phyloP scores from a whole-genome alignment of 1,140 invertebrate genomes.

The Dendroctonus valens region DNA sequence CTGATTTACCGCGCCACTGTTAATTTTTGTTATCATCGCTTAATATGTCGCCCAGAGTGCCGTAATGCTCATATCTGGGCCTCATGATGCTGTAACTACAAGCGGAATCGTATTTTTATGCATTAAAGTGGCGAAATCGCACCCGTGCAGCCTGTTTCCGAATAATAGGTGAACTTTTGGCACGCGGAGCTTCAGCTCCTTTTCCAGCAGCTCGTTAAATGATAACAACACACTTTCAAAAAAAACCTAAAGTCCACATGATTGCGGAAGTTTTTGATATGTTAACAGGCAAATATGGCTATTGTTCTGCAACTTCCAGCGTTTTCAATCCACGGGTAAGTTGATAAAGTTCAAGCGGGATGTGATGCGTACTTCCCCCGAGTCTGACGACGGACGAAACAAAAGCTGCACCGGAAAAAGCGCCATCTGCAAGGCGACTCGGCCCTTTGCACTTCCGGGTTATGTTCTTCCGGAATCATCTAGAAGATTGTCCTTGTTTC shows the following conservation, averaged over 20 bases:
- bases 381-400: too few relatives aligned
- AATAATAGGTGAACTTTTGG: slow-evolving; percentile 24
- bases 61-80: slow-evolving; percentile 19
- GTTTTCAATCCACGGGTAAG: too few relatives aligned
- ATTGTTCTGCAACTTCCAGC: too few relatives aligned
- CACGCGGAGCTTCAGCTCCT: not conserved
- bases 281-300: too few relatives aligned
- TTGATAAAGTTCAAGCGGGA: too few relatives aligned
- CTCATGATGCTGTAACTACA: slow-evolving; percentile 20
- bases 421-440: slow-evolving; percentile 2
- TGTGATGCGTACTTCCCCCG: too few relatives aligned
- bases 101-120: slow-evolving; percentile 30
- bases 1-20: slow-evolving; percentile 14
- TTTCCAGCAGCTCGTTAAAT: too few relatives aligned
- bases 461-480: not conserved
- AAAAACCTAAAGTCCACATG: too few relatives aligned
- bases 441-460: not conserved
- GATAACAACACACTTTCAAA: too few relatives aligned
- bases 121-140: slow-evolving; percentile 25
- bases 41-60: slow-evolving; percentile 23
- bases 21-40: slow-evolving; percentile 27
- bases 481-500: too few relatives aligned
- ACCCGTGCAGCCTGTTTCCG: slow-evolving; percentile 13
- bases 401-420: slow-evolving; percentile 8
- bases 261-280: too few relatives aligned